Percentiles rank a stretch among this genome's conserved stretches.
phyloP scores from a whole-genome alignment of 2,888 invertebrate genomes.

The Himalopsyche anomala region DNA sequence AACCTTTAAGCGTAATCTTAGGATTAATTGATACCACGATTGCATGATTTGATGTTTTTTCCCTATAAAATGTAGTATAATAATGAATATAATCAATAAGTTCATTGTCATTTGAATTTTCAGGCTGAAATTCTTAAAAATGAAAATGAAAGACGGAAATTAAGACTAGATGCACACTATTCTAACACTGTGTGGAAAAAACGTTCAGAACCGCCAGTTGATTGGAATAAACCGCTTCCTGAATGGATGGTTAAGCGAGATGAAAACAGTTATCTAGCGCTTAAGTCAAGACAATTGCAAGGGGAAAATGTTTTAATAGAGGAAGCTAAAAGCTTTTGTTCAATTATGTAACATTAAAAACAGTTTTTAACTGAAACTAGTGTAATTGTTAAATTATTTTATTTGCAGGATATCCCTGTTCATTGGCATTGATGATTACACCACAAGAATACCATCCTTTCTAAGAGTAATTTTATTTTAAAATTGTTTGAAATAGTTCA shows the following conservation, averaged over 20 bases:
- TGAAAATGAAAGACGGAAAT: constrained; percentile 81
- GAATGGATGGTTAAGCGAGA: constrained; percentile 83
- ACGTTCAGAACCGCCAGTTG: constrained; percentile 83
- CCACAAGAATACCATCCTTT: no score
- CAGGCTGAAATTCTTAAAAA: constrained; percentile 80
- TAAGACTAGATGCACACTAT: constrained; percentile 82
- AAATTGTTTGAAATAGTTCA: no score
- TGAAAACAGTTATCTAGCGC: constrained; percentile 80
- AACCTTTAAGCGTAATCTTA: neutral
- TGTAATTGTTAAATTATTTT: no score
- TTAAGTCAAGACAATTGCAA: constrained; percentile 80
- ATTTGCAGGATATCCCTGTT: no score
- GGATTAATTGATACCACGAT: no score
- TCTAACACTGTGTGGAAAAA: constrained; percentile 88
- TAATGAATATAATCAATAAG: no score
- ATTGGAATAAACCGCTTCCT: constrained; percentile 90
- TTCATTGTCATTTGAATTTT: constrained; percentile 65
- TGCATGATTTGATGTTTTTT: neutral
- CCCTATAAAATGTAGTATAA: no score
- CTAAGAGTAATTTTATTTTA: no score
- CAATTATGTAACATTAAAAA: constrained; percentile 67
- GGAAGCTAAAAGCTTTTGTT: constrained; percentile 66
- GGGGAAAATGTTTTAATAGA: constrained; percentile 70
- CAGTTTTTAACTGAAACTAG: neutral
- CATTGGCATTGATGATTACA: no score